Evolutionary conservation across 2,113 vertebrate genomes (phyloP).

Genomic region (Dromaius novaehollandiae): DNA sequence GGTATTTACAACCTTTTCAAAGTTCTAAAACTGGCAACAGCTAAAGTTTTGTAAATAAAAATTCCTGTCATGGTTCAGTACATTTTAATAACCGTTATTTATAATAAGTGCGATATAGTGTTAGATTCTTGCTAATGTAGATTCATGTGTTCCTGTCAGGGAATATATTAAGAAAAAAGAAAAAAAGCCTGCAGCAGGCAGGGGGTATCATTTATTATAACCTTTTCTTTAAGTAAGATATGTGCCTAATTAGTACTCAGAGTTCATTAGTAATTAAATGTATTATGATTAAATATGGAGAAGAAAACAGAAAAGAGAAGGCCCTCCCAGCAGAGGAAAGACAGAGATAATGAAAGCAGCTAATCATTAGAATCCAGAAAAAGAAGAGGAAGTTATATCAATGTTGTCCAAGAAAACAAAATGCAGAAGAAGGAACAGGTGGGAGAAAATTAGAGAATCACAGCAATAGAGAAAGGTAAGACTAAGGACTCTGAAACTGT

Average conservation of each 20-base stretch:
- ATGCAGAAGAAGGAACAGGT: neutral
- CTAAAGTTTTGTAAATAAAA: constrained; percentile 48
- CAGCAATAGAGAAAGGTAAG: neutral
- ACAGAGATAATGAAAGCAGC: neutral
- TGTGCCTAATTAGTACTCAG: neutral
- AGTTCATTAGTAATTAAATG: neutral
- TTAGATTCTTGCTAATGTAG: constrained; percentile 53
- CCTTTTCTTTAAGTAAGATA: neutral
- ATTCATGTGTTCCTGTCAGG: constrained; percentile 33
- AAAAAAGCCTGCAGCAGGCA: neutral
- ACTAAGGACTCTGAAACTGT: neutral
- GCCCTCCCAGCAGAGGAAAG: neutral
- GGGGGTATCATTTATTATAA: neutral
- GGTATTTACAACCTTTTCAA: constrained; percentile 4
- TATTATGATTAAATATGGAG: neutral
- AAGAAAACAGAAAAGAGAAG: neutral
- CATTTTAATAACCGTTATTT: constrained; percentile 71
- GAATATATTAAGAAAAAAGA: constrained; percentile 40
- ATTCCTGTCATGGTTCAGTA: constrained; percentile 44
- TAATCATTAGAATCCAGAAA: neutral
- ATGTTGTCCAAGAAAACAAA: neutral
- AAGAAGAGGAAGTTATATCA: neutral
- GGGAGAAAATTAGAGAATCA: neutral
- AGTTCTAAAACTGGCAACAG: constrained; percentile 22
- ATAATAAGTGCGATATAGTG: constrained; percentile 18